These are phyloP conservation scores for Amphimedon queenslandica DNA, from an alignment of 37 sponge, comb jelly and placozoan species.

Conservation along the genomic window DNA sequence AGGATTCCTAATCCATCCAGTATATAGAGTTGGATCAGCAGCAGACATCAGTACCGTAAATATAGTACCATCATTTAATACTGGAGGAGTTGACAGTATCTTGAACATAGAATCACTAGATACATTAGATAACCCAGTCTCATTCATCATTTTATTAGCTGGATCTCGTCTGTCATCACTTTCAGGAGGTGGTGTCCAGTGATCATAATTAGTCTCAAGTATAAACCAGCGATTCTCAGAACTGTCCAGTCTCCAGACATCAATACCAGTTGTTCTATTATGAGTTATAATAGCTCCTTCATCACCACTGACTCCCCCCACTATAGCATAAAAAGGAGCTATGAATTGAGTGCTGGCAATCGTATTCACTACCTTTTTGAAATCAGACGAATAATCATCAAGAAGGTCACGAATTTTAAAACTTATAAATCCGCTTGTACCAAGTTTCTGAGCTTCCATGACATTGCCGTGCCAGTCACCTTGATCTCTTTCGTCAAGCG, in stretches of 20 bases:
- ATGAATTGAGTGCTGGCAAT: constrained; percentile 65
- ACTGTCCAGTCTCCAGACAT: constrained; percentile 58
- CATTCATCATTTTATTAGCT: constrained; percentile 69
- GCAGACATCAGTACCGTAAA: neutral
- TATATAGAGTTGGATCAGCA: too few species aligned
- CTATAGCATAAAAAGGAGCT: constrained; percentile 81
- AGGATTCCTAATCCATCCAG: too few species aligned
- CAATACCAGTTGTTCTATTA: constrained; percentile 44
- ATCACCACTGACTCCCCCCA: constrained; percentile 61
- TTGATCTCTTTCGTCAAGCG: constrained; percentile 79
- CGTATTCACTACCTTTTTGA: constrained; percentile 36
- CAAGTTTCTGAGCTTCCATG: constrained; percentile 30
- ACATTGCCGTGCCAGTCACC: constrained; percentile 67
- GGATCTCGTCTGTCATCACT: constrained; percentile 85
- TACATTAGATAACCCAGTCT: constrained; percentile 45
- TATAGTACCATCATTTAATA: neutral
- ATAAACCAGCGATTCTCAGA: constrained; percentile 69
- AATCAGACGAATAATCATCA: constrained; percentile 13
- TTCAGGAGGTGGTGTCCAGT: constrained; percentile 80
- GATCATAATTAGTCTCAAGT: constrained; percentile 95
- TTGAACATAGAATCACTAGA: neutral
- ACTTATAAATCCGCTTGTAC: constrained; percentile 18
- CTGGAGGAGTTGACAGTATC: neutral
- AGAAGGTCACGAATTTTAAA: constrained; percentile 58
- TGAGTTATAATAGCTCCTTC: constrained; percentile 91